phyloP scores from a whole-genome alignment of 2,888 invertebrate genomes.

The Cataglyphis cursor region DNA sequence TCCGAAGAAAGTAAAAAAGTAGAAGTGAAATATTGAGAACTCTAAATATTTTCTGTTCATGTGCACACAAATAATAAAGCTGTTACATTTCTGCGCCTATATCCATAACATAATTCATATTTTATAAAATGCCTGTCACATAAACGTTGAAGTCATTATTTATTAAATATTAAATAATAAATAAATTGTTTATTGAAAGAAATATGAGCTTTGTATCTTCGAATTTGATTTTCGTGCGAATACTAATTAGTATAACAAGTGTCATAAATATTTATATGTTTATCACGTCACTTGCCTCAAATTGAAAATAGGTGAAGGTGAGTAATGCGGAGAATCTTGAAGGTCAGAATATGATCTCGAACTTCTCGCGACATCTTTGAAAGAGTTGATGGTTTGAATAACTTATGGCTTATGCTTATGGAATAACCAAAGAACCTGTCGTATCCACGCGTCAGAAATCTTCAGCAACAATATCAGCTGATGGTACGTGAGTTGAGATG shows the following conservation, averaged over 20 bases:
- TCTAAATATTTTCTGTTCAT: not conserved
- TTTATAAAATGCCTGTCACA: not conserved
- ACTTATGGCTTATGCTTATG: not conserved
- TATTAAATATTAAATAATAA: not conserved
- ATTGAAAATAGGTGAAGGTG: conserved; percentile 56
- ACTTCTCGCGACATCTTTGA: conserved; percentile 51
- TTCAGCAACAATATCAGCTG: conserved; percentile 29
- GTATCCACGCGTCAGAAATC: conserved; percentile 14
- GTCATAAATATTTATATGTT: not conserved
- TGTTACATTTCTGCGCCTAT: not conserved
- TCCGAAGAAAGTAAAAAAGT: not conserved
- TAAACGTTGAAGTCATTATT: not conserved
- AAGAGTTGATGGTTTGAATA: conserved; percentile 5
- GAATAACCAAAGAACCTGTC: not conserved
- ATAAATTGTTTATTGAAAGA: not conserved
- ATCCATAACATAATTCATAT: not conserved
- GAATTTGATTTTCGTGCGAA: not conserved
- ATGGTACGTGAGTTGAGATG: conserved; percentile 26
- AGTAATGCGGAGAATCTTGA: not conserved
- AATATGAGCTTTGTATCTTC: not conserved
- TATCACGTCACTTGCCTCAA: conserved; percentile 17
- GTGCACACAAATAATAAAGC: not conserved
- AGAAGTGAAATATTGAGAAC: not conserved
- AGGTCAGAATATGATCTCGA: conserved; percentile 22
- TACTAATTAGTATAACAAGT: conserved; percentile 29